These are phyloP conservation scores for Sebastes vulpes DNA, from an alignment of 2,797 vertebrate genomes.

Conservation along the genomic window DNA sequence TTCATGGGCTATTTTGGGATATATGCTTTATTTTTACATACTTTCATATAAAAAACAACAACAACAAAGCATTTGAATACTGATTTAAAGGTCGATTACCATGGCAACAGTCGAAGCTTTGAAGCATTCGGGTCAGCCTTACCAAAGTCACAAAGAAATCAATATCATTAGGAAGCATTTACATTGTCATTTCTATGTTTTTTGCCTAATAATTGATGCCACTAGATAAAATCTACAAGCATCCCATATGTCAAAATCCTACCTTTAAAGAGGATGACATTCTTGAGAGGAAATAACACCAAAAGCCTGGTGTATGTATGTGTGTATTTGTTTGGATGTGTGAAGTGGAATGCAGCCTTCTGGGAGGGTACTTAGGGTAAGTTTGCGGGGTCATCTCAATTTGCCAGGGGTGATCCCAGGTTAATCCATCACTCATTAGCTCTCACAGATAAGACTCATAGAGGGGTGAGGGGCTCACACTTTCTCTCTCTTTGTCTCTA, in stretches of 20 bases:
- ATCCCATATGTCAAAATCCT: too few species aligned
- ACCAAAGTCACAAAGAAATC: not conserved
- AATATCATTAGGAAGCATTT: not conserved
- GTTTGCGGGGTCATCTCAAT: conserved; percentile 81
- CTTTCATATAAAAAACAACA: too few species aligned
- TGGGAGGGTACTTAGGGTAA: conserved; percentile 50
- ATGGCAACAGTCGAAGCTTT: too few species aligned
- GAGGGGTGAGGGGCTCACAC: conserved; percentile 57
- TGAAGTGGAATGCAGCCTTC: conserved; percentile 65
- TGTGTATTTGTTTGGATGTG: conserved; percentile 30
- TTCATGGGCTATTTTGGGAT: too few species aligned
- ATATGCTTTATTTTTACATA: too few species aligned
- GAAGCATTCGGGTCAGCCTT: too few species aligned
- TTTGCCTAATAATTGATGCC: not conserved
- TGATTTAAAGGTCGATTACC: too few species aligned
- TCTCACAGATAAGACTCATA: conserved; percentile 71
- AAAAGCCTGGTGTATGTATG: not conserved
- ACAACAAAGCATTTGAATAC: too few species aligned
- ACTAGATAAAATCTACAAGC: not conserved
- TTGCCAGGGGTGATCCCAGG: conserved; percentile 77
- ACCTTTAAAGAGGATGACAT: not conserved
- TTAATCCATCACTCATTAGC: conserved; percentile 85
- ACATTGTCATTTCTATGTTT: not conserved
- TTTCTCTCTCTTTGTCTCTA: conserved; percentile 28
- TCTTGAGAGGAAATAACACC: not conserved